Base-by-base conservation (phyloP, 2,888 invertebrate species). In the Rotaria sp. region DNA sequence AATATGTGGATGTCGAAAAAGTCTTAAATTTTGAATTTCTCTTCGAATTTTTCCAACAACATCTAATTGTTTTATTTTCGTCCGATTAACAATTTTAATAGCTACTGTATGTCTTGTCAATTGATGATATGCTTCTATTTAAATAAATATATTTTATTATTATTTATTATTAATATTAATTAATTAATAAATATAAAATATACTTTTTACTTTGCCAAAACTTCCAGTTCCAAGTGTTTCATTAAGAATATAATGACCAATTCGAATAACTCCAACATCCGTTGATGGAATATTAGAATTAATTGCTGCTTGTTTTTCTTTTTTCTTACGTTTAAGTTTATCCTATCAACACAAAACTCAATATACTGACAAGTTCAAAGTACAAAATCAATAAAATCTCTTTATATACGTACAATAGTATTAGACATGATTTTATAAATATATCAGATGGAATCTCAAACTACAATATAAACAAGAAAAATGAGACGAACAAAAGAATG, bases 1-100 rank as follows among this genome's bases (percentile, higher is more conserved):
- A 89, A 99, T 99, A 91, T 99, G 99, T 10, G 99, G 99, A 93
- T 99, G 99, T 88, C 98, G 93, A 90, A 99, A 99, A n/a, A 99
- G 93, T 90, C 99, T 98, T 57, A 99, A 93, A 92, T 99, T 99
- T 92, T 99, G 98, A 90, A 99, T 99, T 92, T 99, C 99, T 86
- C 98, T 93, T 87, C 97, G 93, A 89, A 99, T 99, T 92, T 99
- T 99, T 4, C 98, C 97, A 48, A 99, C 99, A 10, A 99, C 99
- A 94, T 99, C 99, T 26, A 99, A 93, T 89, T 96, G 97, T 91
- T 99, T 99, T 88, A 99, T 99, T 92, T 98, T 99, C 90, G 97
- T 96, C 74, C 99, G 94, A 91, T 99, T 99, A 84, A 99, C 92
- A 88, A 99, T 98, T 92, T 99, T 99, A 0, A 99, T 96, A 84